These are phyloP conservation scores for Cryptosula pallasiana DNA, from an alignment of 2,888 invertebrate species.

Conservation along the genomic window DNA sequence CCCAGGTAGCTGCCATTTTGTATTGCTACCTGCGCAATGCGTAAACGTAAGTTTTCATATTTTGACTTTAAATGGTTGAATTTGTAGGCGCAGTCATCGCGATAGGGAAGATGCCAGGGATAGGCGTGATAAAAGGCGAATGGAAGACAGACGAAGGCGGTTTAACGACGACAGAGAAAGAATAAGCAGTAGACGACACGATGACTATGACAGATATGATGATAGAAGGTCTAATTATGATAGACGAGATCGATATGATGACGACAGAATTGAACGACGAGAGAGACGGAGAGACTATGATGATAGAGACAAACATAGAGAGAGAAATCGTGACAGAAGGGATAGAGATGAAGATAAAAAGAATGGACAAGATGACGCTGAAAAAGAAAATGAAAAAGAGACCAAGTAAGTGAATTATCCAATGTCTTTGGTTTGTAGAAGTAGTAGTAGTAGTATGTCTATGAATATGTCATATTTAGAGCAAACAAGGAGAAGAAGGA, in stretches of 20 bases:
- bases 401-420: not conserved
- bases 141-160: not conserved
- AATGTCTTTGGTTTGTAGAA: no score
- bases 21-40: no score
- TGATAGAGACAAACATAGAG: not conserved
- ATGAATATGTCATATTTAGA: no score
- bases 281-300: not conserved
- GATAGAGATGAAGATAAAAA: not conserved
- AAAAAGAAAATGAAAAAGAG: not conserved
- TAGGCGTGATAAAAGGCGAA: not conserved
- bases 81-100: conserved; percentile 9
- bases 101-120: not conserved
- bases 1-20: not conserved
- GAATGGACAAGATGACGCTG: not conserved
- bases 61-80: no score
- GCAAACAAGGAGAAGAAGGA: conserved; percentile 22
- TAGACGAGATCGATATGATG: not conserved
- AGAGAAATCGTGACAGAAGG: not conserved
- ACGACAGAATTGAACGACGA: not conserved
- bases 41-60: no score
- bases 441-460: no score
- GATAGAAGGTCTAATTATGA: not conserved
- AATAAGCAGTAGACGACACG: not conserved
- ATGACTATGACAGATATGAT: no score
- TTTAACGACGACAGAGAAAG: not conserved